A percentile compares a stretch with the other conserved stretches of the same genome.
Conservation (phyloP, 2,797 vertebrate species). For the Linurgus olivaceus region DNA sequence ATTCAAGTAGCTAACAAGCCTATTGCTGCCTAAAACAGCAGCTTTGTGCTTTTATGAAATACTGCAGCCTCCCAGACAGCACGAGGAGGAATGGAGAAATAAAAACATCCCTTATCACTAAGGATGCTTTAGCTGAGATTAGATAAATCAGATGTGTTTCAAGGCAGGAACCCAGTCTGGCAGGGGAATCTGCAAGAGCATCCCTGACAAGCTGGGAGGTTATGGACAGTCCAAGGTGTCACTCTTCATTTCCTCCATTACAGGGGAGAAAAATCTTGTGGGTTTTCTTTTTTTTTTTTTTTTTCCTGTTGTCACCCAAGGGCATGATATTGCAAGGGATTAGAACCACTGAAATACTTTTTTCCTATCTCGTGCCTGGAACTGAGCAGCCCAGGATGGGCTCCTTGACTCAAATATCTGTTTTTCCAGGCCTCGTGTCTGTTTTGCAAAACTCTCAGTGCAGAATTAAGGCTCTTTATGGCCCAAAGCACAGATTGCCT, state of each 20-base stretch:
- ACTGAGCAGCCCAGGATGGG: neutral
- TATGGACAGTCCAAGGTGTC: neutral
- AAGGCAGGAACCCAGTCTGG: neutral
- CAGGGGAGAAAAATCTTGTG: neutral
- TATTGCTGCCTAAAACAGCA: neutral
- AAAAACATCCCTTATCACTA: neutral
- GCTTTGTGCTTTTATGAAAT: neutral
- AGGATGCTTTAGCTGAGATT: neutral
- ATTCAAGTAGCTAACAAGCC: neutral
- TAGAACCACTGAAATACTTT: neutral
- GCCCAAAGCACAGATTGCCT: neutral
- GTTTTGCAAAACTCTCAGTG: neutral
- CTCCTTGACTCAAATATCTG: neutral
- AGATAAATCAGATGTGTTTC: neutral
- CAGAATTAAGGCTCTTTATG: constrained; percentile 5
- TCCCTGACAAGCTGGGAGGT: neutral
- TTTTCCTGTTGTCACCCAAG: neutral
- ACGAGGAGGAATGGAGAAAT: neutral
- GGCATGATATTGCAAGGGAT: neutral
- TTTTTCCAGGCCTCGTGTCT: neutral
- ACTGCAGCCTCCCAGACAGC: neutral
- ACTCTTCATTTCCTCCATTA: neutral
- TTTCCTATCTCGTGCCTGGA: neutral
- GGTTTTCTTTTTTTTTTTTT: neutral
- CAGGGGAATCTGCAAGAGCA: neutral